Evolutionary conservation across 2,888 invertebrate genomes (phyloP).

Genomic region (Drosophila cognata): DNA sequence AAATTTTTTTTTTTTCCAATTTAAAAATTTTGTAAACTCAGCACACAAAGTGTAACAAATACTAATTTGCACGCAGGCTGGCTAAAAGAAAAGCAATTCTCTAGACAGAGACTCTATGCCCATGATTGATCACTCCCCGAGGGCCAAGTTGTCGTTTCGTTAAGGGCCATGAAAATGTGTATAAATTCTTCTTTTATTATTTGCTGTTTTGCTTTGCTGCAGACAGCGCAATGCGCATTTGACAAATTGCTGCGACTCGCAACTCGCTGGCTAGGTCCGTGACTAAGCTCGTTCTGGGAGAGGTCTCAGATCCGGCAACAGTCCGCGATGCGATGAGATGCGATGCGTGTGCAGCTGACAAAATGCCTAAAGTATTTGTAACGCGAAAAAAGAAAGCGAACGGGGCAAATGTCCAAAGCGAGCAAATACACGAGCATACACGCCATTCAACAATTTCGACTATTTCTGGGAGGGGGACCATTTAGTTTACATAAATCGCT

Average conservation of each 20-base stretch:
- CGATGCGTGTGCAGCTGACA: constrained; percentile 66
- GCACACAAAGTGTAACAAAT: constrained; percentile 69
- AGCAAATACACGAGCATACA: constrained; percentile 48
- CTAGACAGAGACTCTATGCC: constrained; percentile 24
- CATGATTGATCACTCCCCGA: constrained; percentile 81
- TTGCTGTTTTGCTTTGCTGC: constrained; percentile 40
- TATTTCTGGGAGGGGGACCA: constrained; percentile 56
- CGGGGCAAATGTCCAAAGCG: constrained; percentile 15
- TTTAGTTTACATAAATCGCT: constrained; percentile 46
- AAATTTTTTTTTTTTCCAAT: constrained; percentile 22
- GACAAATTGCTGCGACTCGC: constrained; percentile 67
- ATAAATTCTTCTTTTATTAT: constrained; percentile 59
- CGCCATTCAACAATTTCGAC: constrained; percentile 79
- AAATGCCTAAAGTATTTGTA: constrained; percentile 70
- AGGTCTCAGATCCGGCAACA: constrained; percentile 32
- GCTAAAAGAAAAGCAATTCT: constrained; percentile 8
- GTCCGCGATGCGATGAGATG: constrained; percentile 26
- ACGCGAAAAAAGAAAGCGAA: constrained; percentile 63
- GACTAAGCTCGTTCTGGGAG: constrained; percentile 70
- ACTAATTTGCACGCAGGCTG: constrained; percentile 57
- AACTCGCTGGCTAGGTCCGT: constrained; percentile 45
- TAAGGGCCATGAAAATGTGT: constrained; percentile 70
- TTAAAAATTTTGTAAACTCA: constrained; percentile 29
- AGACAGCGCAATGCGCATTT: constrained; percentile 59
- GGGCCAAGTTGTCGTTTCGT: constrained; percentile 62